These are phyloP conservation scores for Ataeniobius toweri DNA, from an alignment of 2,797 vertebrate genomes.

Conservation along the genomic window DNA sequence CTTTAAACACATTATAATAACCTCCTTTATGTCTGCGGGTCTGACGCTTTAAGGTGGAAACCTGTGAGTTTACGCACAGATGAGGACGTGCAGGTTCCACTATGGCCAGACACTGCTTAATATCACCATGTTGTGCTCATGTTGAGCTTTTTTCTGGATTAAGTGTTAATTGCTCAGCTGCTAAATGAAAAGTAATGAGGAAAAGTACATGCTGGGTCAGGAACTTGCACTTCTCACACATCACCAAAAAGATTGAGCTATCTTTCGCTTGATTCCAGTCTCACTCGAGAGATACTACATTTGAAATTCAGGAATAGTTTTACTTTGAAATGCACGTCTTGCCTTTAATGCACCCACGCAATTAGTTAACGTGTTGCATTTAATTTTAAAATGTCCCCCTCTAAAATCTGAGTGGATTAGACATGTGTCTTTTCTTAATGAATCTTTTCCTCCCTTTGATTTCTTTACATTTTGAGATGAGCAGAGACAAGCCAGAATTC, in stretches of 20 bases:
- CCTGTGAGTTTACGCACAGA: constrained; percentile 43
- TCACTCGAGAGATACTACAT: constrained; percentile 70
- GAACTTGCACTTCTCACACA: constrained; percentile 72
- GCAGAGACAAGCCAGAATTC: constrained; percentile 61
- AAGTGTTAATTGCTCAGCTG: constrained; percentile 59
- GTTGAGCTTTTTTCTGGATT: constrained; percentile 60
- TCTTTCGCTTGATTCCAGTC: constrained; percentile 50
- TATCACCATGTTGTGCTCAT: constrained; percentile 32
- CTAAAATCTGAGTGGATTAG: constrained; percentile 57
- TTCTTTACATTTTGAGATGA: constrained; percentile 61
- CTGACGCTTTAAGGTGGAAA: constrained; percentile 41
- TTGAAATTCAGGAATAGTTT: constrained; percentile 68
- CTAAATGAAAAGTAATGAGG: constrained; percentile 76
- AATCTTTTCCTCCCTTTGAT: constrained; percentile 67
- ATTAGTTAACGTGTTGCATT: constrained; percentile 76
- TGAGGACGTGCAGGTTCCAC: constrained; percentile 36
- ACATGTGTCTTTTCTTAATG: constrained; percentile 72
- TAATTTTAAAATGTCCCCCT: constrained; percentile 59
- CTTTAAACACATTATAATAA: constrained; percentile 63
- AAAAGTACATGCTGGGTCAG: constrained; percentile 64
- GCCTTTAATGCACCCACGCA: constrained; percentile 53
- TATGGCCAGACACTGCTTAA: constrained; percentile 21
- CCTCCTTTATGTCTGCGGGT: constrained; percentile 43
- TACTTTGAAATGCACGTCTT: constrained; percentile 66
- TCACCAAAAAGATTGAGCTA: constrained; percentile 72